Percentiles rank a stretch among this genome's conserved stretches.
These are phyloP conservation scores for Hypomecis punctinalis DNA, from an alignment of 2,888 invertebrate species.

Conservation along the genomic window DNA sequence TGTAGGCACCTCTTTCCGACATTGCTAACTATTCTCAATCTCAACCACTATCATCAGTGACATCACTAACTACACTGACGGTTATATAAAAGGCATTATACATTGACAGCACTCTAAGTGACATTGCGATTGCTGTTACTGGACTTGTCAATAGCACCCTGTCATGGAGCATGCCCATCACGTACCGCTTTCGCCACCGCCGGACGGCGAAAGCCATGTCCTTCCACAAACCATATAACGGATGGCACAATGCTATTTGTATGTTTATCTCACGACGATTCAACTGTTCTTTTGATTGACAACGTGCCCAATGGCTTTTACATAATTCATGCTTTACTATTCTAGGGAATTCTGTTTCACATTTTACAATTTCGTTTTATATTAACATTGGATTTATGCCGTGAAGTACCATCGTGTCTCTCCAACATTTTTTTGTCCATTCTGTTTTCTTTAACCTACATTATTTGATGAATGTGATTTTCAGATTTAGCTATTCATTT, in stretches of 20 bases:
- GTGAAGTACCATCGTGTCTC: too few species aligned
- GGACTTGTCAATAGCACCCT: constrained; percentile 25
- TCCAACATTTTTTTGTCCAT: too few species aligned
- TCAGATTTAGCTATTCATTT: too few species aligned
- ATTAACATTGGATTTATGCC: too few species aligned
- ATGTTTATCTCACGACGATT: constrained; percentile 16
- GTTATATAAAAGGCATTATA: not conserved
- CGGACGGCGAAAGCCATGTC: constrained; percentile 52
- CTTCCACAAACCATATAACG: constrained; percentile 33
- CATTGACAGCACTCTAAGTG: not conserved
- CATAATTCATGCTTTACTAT: not conserved
- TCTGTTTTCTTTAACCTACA: too few species aligned
- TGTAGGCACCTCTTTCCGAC: too few species aligned
- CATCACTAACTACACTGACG: not conserved
- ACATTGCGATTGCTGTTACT: constrained; percentile 12
- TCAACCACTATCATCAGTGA: not conserved
- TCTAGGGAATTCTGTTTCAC: not conserved
- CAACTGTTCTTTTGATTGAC: constrained; percentile 9
- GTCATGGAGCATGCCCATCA: constrained; percentile 65
- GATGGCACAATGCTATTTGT: constrained; percentile 25
- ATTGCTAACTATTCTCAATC: too few species aligned
- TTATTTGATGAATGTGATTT: too few species aligned
- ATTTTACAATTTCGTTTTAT: not conserved
- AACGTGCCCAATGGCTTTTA: not conserved
- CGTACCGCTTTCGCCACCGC: constrained; percentile 69